Percentiles rank a stretch among this genome's conserved stretches.
Conservation (phyloP, 1,140 invertebrate genomes). For the Cydia amplana region DNA sequence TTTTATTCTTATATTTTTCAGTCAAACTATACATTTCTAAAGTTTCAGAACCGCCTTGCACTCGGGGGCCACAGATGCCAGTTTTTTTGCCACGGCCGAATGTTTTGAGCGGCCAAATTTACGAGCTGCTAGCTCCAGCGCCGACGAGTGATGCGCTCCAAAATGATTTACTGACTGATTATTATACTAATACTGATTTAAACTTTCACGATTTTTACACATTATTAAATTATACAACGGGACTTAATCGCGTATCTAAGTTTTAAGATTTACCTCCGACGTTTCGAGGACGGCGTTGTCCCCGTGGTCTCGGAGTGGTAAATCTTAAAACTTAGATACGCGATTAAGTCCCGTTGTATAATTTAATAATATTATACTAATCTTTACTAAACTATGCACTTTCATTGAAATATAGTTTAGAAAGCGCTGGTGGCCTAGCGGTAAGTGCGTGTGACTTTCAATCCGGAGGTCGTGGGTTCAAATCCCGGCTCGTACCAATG, state of each 20-base stretch:
- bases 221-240: too few species aligned
- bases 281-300: too few species aligned
- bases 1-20: background rate
- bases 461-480: too few species aligned
- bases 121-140: conserved; percentile 10
- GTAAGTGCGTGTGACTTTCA: too few species aligned
- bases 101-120: conserved; percentile 27
- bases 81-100: conserved; percentile 15
- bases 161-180: conserved; percentile 6
- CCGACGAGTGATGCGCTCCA: background rate
- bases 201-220: too few species aligned
- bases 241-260: too few species aligned
- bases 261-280: too few species aligned
- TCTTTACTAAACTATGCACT: background rate
- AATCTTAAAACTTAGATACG: too few species aligned
- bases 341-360: too few species aligned
- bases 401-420: background rate
- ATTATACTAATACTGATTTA: background rate
- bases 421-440: too few species aligned
- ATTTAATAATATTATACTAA: background rate
- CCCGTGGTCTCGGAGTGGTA: too few species aligned
- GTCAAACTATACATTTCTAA: background rate
- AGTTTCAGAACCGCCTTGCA: conserved; percentile 3
- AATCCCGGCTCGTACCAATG: too few species aligned
- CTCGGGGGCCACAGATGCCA: background rate